Base-by-base conservation (phyloP, 2,888 invertebrate genomes). In the Melieria crassipennis region DNA sequence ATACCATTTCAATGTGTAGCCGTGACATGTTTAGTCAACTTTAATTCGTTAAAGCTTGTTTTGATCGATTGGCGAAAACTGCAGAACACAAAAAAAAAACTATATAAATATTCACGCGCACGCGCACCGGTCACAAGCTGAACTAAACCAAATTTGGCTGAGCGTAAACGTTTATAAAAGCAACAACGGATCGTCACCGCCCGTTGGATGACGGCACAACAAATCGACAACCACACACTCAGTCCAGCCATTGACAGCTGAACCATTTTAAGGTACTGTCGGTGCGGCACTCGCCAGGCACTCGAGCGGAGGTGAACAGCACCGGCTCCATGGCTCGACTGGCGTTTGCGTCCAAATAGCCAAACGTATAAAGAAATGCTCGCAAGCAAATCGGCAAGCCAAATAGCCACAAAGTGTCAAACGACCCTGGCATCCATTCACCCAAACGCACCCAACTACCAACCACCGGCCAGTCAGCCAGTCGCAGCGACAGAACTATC, bases 351-450 rank as follows among this genome's bases (percentile, higher is more conserved):
- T 57, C 47, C 16, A 16, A 65, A 65, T 45, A 11, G 56, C 45
- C 47, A 48, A 65, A 55, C 11, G 11, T 16, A 52, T 52, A 43
- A 42, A n/a, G 7, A 64, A 64, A 64, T 10, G 11, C 50, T 43
- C 50, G 50, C 50, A 52, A 64, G 43, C 55, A 65, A 42, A 65
- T 52, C 52, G 10, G 13, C 52, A 45, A 57, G 56, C 4, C 30
- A 45, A 47, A 10, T 16, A 43, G 6, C 9, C 10, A 11, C n/a
- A 66, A 56, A 62, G 43, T 62, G 66, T 6, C 66, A 66, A n/a
- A 63, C 42, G 67, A 46, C 67, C 71, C 63, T 68, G 67, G 64
- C 63, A 64, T 63, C 67, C 63, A 71, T 66, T 71, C 47, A 55
- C 42, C 48, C 16, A 46, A 43, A 50, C 16, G 3, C 30, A 30